A percentile compares a stretch with the other conserved stretches of the same genome.
These are phyloP conservation scores for Xenopus borealis DNA, from an alignment of 2,113 vertebrate genomes.

Conservation along the genomic window DNA sequence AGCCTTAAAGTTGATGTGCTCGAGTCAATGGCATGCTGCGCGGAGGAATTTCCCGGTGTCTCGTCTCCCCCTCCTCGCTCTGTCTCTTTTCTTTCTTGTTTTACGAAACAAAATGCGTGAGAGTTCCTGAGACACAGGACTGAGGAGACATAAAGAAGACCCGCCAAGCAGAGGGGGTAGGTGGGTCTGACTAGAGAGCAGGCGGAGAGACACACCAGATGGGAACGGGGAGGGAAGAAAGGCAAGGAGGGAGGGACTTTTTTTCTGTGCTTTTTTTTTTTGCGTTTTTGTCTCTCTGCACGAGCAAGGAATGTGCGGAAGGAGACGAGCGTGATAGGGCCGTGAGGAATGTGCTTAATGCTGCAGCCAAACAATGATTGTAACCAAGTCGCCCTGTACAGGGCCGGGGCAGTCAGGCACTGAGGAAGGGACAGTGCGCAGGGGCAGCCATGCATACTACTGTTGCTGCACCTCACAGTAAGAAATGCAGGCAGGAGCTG, in stretches of 20 bases:
- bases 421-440: neutral
- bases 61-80: slow-evolving; percentile 44
- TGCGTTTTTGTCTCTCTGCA: slow-evolving; percentile 39
- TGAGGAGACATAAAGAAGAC: slow-evolving; percentile 11
- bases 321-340: slow-evolving; percentile 81
- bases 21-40: slow-evolving; percentile 82
- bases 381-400: slow-evolving; percentile 60
- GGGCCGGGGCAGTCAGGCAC: slow-evolving; percentile 14
- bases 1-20: slow-evolving; percentile 75
- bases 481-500: no score
- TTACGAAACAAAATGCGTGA: neutral
- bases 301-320: slow-evolving; percentile 86
- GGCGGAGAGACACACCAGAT: slow-evolving; percentile 3
- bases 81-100: slow-evolving; percentile 25
- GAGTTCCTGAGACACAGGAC: neutral
- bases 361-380: slow-evolving; percentile 80
- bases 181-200: slow-evolving; percentile 6
- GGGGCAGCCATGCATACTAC: neutral
- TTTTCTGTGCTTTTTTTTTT: slow-evolving; percentile 52
- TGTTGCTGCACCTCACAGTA: no score
- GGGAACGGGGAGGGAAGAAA: slow-evolving; percentile 1
- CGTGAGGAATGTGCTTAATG: slow-evolving; percentile 87
- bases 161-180: slow-evolving; percentile 46
- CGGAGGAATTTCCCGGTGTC: slow-evolving; percentile 75
- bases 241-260: slow-evolving; percentile 64